Conservation (phyloP, 2,113 vertebrate genomes). For the Phasianus colchicus region DNA sequence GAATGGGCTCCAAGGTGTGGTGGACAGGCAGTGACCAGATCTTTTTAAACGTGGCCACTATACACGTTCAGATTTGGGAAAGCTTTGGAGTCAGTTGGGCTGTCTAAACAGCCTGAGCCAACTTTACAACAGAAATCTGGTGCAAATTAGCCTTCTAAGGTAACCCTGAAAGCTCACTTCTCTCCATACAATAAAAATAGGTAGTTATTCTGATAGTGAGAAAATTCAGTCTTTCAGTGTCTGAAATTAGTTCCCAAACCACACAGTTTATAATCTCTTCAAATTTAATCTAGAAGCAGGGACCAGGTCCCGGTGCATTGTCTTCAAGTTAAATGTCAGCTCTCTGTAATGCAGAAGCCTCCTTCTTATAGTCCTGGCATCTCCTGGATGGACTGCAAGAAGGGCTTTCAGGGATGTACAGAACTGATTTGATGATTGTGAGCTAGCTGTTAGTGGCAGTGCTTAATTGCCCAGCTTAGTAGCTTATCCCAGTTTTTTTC, state of each 20-base stretch:
- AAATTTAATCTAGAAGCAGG: background rate
- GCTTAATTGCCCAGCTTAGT: background rate
- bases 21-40: background rate
- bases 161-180: background rate
- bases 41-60: background rate
- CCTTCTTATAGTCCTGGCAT: background rate
- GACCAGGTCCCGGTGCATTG: background rate
- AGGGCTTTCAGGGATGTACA: background rate
- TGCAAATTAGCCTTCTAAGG: background rate
- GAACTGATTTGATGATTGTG: background rate
- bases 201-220: background rate
- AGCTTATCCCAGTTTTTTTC: background rate
- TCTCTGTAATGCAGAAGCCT: background rate
- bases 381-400: background rate
- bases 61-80: background rate
- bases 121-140: background rate
- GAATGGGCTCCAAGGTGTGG: background rate
- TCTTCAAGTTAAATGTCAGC: constrained; percentile 1
- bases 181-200: background rate
- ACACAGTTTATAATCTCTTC: background rate
- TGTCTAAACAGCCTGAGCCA: background rate
- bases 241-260: background rate
- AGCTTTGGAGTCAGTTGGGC: background rate
- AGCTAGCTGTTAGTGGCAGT: background rate
- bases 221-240: background rate